Evolutionary conservation across 2,113 vertebrate species (phyloP).

Genomic region (Fregata magnificens): DNA sequence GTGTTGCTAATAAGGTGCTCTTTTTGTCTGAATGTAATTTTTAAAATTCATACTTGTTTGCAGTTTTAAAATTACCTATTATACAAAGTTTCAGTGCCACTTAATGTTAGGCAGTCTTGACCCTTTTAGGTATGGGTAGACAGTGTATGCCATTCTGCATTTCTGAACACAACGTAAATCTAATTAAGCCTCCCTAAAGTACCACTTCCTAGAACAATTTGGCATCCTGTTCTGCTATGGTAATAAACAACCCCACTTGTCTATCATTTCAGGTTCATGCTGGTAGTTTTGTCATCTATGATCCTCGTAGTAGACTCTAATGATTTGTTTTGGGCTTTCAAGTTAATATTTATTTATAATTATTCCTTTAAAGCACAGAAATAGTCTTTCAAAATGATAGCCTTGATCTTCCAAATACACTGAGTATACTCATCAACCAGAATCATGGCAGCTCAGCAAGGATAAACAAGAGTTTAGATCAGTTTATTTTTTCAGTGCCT

Average conservation of each 20-base stretch:
- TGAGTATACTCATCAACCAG: neutral
- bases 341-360: neutral
- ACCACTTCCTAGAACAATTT: neutral
- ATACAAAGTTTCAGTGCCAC: neutral
- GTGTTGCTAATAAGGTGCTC: neutral
- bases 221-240: neutral
- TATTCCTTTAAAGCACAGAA: neutral
- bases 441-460: neutral
- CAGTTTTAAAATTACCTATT: neutral
- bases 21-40: neutral
- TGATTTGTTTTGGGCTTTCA: neutral
- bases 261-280: neutral
- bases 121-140: neutral
- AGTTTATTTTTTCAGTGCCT: neutral
- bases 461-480: neutral
- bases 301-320: neutral
- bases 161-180: neutral
- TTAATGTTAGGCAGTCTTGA: neutral
- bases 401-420: neutral
- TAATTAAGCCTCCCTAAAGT: neutral
- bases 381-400: neutral
- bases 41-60: neutral
- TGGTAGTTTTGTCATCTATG: neutral
- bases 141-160: neutral
- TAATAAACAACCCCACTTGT: neutral